Evolutionary conservation across 2,888 invertebrate genomes (phyloP).

Genomic region (Plutella xylostella): DNA sequence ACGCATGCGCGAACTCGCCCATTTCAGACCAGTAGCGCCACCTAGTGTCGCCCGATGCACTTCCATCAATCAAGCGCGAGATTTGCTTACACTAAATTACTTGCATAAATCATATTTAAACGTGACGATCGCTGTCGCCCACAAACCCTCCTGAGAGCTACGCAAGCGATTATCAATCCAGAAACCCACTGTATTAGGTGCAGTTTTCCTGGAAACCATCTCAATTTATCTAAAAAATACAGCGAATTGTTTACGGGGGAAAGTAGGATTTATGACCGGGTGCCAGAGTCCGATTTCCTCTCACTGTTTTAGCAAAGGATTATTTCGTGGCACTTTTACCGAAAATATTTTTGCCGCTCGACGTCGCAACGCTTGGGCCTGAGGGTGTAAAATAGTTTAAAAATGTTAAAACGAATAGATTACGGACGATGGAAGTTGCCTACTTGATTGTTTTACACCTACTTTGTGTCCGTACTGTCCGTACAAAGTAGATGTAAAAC

Average conservation of each 20-base stretch:
- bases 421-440: slow-evolving; percentile 9
- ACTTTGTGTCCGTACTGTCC: too few relatives aligned
- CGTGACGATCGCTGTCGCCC: slow-evolving; percentile 51
- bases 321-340: slow-evolving; percentile 34
- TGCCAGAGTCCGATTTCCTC: slow-evolving; percentile 28
- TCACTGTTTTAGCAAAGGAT: slow-evolving; percentile 12
- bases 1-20: too few relatives aligned
- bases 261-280: slow-evolving; percentile 27
- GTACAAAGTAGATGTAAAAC: too few relatives aligned
- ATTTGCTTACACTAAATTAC: too few relatives aligned
- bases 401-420: slow-evolving; percentile 13
- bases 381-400: slow-evolving; percentile 22
- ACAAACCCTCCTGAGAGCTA: slow-evolving; percentile 22
- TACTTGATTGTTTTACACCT: background rate
- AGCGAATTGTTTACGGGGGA: slow-evolving; percentile 3
- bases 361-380: slow-evolving; percentile 25
- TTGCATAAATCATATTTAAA: slow-evolving; percentile 69
- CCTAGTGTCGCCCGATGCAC: too few relatives aligned
- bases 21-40: too few relatives aligned
- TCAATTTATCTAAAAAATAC: background rate
- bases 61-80: too few relatives aligned
- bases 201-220: slow-evolving; percentile 20
- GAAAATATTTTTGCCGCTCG: slow-evolving; percentile 30
- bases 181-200: slow-evolving; percentile 22
- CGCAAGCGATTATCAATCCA: slow-evolving; percentile 31